Evolutionary conservation across 2,888 invertebrate genomes (phyloP).

Genomic region (Mechanitis messenoides): DNA sequence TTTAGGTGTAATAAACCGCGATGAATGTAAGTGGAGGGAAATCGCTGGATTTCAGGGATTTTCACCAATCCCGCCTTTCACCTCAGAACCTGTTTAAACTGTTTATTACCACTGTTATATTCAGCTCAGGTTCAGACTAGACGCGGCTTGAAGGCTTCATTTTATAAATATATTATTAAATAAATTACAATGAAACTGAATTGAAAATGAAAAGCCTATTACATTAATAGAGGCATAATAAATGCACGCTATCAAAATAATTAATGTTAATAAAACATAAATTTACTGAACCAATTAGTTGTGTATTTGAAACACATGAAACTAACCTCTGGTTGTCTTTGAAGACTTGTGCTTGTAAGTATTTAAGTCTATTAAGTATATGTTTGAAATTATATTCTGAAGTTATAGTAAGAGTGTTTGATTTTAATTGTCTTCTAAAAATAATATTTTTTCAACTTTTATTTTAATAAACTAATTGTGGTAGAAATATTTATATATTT

Average conservation of each 20-base stretch:
- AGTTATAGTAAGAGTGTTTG: too few species aligned
- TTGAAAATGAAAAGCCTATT: too few species aligned
- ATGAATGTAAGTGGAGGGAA: neutral
- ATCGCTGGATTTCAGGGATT: slow-evolving; percentile 1
- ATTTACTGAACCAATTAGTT: slow-evolving; percentile 52
- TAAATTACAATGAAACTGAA: too few species aligned
- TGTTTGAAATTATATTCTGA: too few species aligned
- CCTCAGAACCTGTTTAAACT: neutral
- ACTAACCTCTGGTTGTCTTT: neutral
- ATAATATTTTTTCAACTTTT: too few species aligned
- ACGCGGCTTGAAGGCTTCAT: neutral
- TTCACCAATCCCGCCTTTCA: neutral
- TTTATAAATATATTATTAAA: neutral
- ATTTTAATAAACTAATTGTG: too few species aligned
- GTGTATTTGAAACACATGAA: slow-evolving; percentile 36
- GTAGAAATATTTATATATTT: too few species aligned
- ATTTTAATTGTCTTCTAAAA: too few species aligned
- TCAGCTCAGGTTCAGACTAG: neutral
- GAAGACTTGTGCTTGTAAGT: too few species aligned
- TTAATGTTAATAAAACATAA: slow-evolving; percentile 38
- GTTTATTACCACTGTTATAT: neutral
- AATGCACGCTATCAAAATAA: slow-evolving; percentile 1
- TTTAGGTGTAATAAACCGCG: slow-evolving; percentile 1
- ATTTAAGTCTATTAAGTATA: too few species aligned
- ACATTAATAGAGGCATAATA: neutral